phyloP scores from a whole-genome alignment of 1,140 invertebrate genomes.

The Heliconius himera region DNA sequence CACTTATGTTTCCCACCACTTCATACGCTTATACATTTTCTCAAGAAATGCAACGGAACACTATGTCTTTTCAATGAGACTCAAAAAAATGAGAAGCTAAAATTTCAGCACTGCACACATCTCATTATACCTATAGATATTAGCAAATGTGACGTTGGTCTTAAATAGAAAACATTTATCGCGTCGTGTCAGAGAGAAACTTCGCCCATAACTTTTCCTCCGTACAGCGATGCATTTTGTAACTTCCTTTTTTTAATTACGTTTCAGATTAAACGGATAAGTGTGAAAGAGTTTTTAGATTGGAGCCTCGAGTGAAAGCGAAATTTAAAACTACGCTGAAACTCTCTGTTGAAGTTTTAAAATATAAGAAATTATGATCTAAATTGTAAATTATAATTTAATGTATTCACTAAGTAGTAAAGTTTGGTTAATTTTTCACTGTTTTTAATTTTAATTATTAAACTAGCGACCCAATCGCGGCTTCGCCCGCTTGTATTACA shows the following conservation, averaged over 20 bases:
- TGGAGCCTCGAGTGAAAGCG: neutral
- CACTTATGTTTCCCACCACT: no score
- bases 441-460: neutral
- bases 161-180: neutral
- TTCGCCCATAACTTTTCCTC: neutral
- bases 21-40: no score
- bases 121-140: neutral
- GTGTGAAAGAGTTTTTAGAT: neutral
- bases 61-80: no score
- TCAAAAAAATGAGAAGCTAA: no score
- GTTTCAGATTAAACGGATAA: neutral
- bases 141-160: neutral
- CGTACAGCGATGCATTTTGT: conserved; percentile 4
- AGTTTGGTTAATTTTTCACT: neutral
- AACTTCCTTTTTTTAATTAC: conserved; percentile 2
- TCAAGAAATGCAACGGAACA: no score
- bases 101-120: neutral
- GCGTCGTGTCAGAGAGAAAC: neutral
- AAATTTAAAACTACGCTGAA: neutral
- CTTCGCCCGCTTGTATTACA: no score
- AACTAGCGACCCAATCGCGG: no score
- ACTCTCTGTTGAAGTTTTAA: neutral
- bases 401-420: neutral
- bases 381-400: neutral
- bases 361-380: neutral